Evolutionary conservation across 92 coral and sea anemone species (phyloP).

Genomic region (Zoanthus sansibaricus): DNA sequence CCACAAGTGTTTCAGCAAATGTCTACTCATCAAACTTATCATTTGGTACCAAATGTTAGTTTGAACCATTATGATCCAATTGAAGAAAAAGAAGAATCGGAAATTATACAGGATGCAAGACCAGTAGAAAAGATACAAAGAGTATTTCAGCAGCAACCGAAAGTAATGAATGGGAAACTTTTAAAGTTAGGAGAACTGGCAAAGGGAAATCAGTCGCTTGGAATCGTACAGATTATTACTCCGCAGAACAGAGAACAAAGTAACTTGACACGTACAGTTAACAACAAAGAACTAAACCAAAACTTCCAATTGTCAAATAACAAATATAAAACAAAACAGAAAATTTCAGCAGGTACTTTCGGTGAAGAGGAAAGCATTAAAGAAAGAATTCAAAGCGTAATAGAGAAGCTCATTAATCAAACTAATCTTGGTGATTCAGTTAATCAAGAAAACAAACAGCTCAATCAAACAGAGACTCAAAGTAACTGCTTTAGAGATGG

Average conservation of each 20-base stretch:
- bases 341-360: background rate
- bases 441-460: background rate
- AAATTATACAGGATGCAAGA: background rate
- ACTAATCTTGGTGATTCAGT: background rate
- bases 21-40: background rate
- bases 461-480: background rate
- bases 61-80: background rate
- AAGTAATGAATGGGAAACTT: background rate
- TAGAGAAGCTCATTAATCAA: background rate
- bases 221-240: background rate
- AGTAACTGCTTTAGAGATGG: background rate
- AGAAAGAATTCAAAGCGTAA: background rate
- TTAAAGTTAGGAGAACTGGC: background rate
- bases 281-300: background rate
- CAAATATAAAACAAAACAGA: background rate
- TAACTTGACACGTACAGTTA: background rate
- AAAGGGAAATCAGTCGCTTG: background rate
- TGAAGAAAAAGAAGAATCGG: background rate
- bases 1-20: background rate
- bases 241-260: background rate
- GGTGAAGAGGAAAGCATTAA: background rate
- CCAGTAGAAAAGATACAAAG: background rate
- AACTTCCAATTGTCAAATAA: too few relatives aligned
- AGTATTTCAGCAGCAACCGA: background rate
- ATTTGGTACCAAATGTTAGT: background rate